phyloP scores from a whole-genome alignment of 1,140 invertebrate genomes.

The Drosophila subpulchrella region DNA sequence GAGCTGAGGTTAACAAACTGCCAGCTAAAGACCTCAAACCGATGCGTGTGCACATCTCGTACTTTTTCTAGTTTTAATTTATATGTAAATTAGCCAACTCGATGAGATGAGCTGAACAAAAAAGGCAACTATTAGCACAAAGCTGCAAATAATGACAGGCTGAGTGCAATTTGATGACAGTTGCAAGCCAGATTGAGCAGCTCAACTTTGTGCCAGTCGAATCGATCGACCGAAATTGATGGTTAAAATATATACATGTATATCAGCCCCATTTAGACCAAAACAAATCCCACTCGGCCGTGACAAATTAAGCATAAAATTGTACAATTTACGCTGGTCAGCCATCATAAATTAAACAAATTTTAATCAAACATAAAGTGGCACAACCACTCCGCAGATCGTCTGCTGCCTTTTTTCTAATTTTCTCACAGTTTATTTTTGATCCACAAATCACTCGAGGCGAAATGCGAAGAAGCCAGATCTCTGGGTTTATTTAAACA shows the following conservation, averaged over 20 bases:
- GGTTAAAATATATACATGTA: background rate
- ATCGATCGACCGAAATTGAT: conserved; percentile 3
- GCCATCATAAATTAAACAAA: conserved; percentile 57
- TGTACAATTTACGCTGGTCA: conserved; percentile 56
- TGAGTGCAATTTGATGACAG: conserved; percentile 76
- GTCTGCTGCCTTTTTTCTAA: conserved; percentile 23
- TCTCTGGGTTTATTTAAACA: conserved; percentile 54
- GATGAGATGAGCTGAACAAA: conserved; percentile 12
- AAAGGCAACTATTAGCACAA: conserved; percentile 64
- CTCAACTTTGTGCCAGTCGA: conserved; percentile 2
- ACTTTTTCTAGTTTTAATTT: conserved; percentile 77
- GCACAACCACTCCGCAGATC: conserved; percentile 37
- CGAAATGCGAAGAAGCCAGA: conserved; percentile 42
- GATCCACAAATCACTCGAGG: conserved; percentile 53
- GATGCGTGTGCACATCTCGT: conserved; percentile 26
- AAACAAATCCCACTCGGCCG: conserved; percentile 29
- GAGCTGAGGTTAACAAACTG: conserved; percentile 70
- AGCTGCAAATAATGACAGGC: conserved; percentile 71
- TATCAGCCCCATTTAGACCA: conserved; percentile 7
- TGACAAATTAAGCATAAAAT: conserved; percentile 66
- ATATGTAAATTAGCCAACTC: conserved; percentile 74
- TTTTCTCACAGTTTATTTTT: conserved; percentile 64
- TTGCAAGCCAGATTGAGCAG: conserved; percentile 30
- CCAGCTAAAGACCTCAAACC: conserved; percentile 19
- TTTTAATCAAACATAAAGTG: conserved; percentile 69